phyloP scores from a whole-genome alignment of 2,888 invertebrate genomes.

The Cheilosia impressa region DNA sequence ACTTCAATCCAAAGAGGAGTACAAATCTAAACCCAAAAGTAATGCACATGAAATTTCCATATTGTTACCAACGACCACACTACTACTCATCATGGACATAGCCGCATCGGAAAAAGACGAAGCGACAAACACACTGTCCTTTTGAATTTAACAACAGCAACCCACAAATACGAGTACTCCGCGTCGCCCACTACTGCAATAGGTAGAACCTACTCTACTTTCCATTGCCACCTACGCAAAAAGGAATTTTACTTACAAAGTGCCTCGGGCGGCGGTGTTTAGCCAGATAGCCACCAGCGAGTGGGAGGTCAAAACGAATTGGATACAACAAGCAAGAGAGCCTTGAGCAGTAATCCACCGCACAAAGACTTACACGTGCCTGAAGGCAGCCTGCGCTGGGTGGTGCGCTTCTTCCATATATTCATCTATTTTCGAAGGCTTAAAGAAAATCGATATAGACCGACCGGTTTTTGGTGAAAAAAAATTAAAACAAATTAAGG shows the following conservation, averaged over 20 bases:
- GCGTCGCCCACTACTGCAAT: conserved; percentile 6
- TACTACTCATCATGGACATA: conserved; percentile 7
- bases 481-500: conserved; percentile 9
- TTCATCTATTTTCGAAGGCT: conserved; percentile 41
- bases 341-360: conserved; percentile 49
- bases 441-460: conserved; percentile 59
- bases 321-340: conserved; percentile 20
- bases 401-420: conserved; percentile 14
- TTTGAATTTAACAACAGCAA: conserved; percentile 6
- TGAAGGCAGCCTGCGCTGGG: conserved; percentile 18
- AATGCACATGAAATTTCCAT: conserved; percentile 15
- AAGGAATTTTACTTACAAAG: conserved; percentile 17
- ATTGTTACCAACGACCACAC: conserved; percentile 6
- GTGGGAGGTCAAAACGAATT: conserved; percentile 44
- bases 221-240: background rate
- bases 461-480: conserved; percentile 37
- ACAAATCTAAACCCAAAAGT: background rate
- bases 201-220: background rate
- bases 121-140: conserved; percentile 7
- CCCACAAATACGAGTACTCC: background rate
- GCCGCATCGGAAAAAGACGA: background rate
- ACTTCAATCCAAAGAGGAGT: background rate
- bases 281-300: background rate
- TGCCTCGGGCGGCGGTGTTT: background rate
- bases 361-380: conserved; percentile 57